Evolutionary conservation across 2,113 vertebrate species (phyloP), one percentile per base, ranked within the genome.

Genomic region (Colistium nudipinnis): DNA sequence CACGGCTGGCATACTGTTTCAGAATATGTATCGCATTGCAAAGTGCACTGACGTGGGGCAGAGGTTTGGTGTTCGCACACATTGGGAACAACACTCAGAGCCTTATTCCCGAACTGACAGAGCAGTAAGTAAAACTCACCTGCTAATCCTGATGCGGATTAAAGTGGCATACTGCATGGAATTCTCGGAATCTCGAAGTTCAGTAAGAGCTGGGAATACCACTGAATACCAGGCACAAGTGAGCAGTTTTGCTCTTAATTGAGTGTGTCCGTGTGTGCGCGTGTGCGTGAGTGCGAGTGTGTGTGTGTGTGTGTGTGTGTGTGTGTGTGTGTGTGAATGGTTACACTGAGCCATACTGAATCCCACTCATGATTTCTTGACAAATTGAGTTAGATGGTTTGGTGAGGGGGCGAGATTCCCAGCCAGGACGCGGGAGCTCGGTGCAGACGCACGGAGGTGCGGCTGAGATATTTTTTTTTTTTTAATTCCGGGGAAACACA

Each of bases 161-260:
- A 89, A 83, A 87, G 81, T 24, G 12, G 76, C 74, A 91, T 87
- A 90, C 62, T 85, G 80, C 56, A 39, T 84, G 83, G 88, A 89
- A 90, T 91, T 85, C 85, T 54, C 86, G 88, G 88, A 90, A 91
- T 91, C 75, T 78, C 59, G 53, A 84, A 87, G 76, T 91, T 88
- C 65, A 86, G 83, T 63, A 65, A 84, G 78, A 87, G 75, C 61
- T 20, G 36, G 68, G 68, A 69, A 76, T 61, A 63, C 82, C 78
- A 80, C 67, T 65, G 51, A 87, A 88, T 85, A 76, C 75, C 80
- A 86, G 86, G 77, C 83, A 72, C 82, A 79, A 81, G 39, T 43
- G 64, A 87, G 54, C 36, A 72, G 28, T 71, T 60, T 1, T 16
- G 48, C 56, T 75, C 54, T 62, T 36, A 19, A 69, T 19, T 48